These are phyloP conservation scores for Brachymystax lenok DNA, from an alignment of 2,797 vertebrate species.

Conservation along the genomic window DNA sequence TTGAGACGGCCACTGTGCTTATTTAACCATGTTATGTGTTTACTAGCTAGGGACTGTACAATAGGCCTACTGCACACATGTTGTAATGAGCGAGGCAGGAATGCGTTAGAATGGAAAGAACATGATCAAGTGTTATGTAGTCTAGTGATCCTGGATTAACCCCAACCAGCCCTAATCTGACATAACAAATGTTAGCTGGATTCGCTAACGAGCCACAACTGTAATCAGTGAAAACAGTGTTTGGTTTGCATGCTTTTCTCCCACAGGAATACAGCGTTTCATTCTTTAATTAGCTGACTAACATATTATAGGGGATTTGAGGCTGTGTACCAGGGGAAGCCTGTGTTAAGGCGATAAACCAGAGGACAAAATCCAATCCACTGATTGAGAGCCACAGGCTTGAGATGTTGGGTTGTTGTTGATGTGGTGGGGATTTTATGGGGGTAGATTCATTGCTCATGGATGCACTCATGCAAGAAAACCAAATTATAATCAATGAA, in stretches of 20 bases:
- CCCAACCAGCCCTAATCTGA: conserved; percentile 24
- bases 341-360: conserved; percentile 52
- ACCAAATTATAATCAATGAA: neutral
- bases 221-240: neutral
- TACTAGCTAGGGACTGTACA: neutral
- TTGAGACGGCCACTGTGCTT: no score
- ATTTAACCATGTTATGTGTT: neutral
- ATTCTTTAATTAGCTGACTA: conserved; percentile 40
- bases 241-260: no score
- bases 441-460: neutral
- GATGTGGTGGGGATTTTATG: neutral
- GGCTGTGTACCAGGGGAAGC: conserved; percentile 32
- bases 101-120: conserved; percentile 1
- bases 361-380: conserved; percentile 44
- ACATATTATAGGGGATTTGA: conserved; percentile 9
- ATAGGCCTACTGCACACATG: neutral
- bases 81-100: conserved; percentile 2
- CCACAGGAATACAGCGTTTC: neutral
- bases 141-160: conserved; percentile 29
- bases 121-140: neutral
- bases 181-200: conserved; percentile 12
- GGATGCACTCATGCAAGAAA: neutral
- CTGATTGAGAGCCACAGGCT: conserved; percentile 7
- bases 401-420: neutral
- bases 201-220: conserved; percentile 31